Evolutionary conservation across 2,113 vertebrate genomes (phyloP), one percentile per base, ranked within the genome.

Genomic region (Stegastes partitus): DNA sequence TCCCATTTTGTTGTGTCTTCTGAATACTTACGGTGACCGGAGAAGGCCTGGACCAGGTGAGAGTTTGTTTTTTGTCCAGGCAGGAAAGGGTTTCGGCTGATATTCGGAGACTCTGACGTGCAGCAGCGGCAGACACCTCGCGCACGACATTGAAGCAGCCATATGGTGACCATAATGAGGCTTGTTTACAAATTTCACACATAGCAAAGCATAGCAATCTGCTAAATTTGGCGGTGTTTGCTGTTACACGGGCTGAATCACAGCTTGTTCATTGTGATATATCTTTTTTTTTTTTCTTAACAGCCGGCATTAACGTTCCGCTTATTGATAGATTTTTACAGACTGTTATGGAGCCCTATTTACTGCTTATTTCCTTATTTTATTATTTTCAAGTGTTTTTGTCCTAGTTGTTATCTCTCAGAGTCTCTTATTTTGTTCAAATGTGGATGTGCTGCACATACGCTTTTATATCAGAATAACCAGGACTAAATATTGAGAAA

Each of bases 101-200:
- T 69, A 21, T 74, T 72, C 81, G 34, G n/a, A 65, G 14, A 42
- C 65, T 39, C 11, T 56, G 50, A 72, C 73, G 34, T 11, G 3
- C 31, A 61, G 68, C 72, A 51, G 19, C 19, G 42, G 68, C 79
- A 79, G 71, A 49, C 31, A 21, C 8, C 7, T 54, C 58, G 49
- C 71, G 61, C 56, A 16, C 0, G 23, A 57, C n/a, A 63, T 23
- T 80, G 44, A 47, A 63, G 26, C 25, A 50, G 23, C 54, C 90
- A 90, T 92, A 84, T 90, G 84, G 82, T 78, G 39, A n/a, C 54
- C 37, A 66, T 83, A 87, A 87, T 85, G 62, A 87, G 68, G 56
- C 71, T 59, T 77, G 22, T 58, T 85, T 80, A 34, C 47, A 67
- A 34, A 58, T 61, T 59, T 77, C 53, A 82, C 75, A 77, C n/a